A percentile compares a stretch with the other conserved stretches of the same genome.
phyloP scores from a whole-genome alignment of 2,113 vertebrate genomes.

The Lepus timidus region DNA sequence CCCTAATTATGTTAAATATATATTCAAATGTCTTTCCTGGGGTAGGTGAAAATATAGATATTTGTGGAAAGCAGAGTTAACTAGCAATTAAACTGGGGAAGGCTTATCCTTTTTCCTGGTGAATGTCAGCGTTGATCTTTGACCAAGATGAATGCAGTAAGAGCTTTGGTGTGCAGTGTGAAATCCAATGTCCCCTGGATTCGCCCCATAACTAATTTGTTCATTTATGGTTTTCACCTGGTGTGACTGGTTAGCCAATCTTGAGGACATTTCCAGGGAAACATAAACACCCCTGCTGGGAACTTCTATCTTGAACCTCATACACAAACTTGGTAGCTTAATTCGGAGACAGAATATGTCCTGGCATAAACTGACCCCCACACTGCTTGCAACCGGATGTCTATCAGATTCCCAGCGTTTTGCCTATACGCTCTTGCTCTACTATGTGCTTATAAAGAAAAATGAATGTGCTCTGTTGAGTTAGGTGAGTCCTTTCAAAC shows the following conservation, averaged over 20 bases:
- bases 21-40: slow-evolving; percentile 5
- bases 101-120: not conserved
- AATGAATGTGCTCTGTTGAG: not conserved
- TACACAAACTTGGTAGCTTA: not conserved
- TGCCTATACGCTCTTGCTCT: not conserved
- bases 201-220: not conserved
- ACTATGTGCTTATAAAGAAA: not conserved
- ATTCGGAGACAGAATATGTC: not conserved
- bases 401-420: not conserved
- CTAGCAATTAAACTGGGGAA: not conserved
- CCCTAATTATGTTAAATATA: not conserved
- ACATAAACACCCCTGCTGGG: not conserved
- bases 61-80: not conserved
- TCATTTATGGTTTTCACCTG: not conserved
- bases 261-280: not conserved
- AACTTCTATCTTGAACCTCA: not conserved
- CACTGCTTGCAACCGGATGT: not conserved
- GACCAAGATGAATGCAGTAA: not conserved
- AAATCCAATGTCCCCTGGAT: not conserved
- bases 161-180: not conserved
- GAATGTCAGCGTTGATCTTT: not conserved
- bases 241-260: not conserved
- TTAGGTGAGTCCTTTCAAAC: not conserved
- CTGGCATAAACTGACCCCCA: not conserved
- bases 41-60: not conserved